These are phyloP conservation scores for Melanocharis versteri DNA, from an alignment of 2,113 vertebrate species.

Conservation along the genomic window DNA sequence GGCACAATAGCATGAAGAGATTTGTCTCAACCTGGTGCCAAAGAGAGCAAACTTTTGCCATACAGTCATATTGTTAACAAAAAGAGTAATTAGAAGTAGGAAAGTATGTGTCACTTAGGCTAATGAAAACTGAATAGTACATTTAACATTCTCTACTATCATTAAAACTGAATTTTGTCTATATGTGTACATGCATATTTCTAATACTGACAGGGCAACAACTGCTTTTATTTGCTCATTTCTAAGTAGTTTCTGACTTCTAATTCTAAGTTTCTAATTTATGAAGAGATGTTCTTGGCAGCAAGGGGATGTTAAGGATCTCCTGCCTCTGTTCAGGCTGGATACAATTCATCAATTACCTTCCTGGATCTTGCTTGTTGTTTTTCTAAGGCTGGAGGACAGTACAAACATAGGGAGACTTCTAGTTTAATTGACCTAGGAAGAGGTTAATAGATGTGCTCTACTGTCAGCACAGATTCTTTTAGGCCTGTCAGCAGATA, in stretches of 20 bases:
- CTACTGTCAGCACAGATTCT: not conserved
- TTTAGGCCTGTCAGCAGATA: not conserved
- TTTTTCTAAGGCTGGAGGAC: not conserved
- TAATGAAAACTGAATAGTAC: not conserved
- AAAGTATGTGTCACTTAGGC: not conserved
- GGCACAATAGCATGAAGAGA: slow-evolving; percentile 37
- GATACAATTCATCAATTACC: not conserved
- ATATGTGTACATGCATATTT: not conserved
- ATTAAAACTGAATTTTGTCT: not conserved
- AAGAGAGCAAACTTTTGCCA: not conserved
- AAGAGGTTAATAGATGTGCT: not conserved
- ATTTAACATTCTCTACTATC: not conserved
- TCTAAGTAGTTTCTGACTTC: not conserved
- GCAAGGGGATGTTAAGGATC: not conserved
- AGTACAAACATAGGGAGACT: not conserved
- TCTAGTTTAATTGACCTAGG: not conserved
- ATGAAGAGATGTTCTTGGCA: not conserved
- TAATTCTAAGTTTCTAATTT: not conserved
- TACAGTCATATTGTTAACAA: not conserved
- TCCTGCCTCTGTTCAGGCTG: not conserved
- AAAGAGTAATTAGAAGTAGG: not conserved
- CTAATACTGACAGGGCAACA: not conserved
- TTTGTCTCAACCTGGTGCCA: slow-evolving; percentile 32
- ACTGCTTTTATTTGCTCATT: not conserved
- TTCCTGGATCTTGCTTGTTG: not conserved